Percentiles rank a stretch among this genome's conserved stretches.
phyloP scores from a whole-genome alignment of 2,797 vertebrate genomes.

The Trachops cirrhosus region DNA sequence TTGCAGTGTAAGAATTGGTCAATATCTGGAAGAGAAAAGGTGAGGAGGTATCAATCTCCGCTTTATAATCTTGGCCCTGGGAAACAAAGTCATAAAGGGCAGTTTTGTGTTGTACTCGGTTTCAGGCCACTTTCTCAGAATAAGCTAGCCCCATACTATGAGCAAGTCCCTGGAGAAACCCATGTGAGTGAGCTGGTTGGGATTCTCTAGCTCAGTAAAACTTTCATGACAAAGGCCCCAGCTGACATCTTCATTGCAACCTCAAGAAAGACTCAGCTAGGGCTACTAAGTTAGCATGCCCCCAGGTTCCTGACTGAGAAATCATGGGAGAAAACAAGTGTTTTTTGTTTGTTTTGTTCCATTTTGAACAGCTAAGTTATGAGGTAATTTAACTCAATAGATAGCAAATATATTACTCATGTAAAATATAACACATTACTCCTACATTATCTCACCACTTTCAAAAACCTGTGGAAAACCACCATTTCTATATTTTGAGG shows the following conservation, averaged over 20 bases:
- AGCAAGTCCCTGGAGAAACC: neutral
- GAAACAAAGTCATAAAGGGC: neutral
- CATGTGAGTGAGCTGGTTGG: neutral
- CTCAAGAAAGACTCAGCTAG: neutral
- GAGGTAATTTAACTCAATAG: neutral
- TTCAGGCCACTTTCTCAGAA: neutral
- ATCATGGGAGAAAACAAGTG: neutral
- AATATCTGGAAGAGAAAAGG: neutral
- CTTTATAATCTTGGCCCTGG: neutral
- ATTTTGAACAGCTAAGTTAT: neutral
- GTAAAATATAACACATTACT: neutral
- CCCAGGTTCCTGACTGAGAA: neutral
- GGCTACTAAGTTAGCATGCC: neutral
- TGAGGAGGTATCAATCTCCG: neutral
- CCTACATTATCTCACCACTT: neutral
- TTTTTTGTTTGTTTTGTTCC: neutral
- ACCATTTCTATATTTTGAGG: neutral
- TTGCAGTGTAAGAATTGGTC: neutral
- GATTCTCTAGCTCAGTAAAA: neutral
- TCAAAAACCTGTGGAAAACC: neutral
- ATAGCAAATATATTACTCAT: neutral
- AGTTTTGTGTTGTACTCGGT: neutral
- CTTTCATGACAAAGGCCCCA: neutral
- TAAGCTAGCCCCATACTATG: neutral
- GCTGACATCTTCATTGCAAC: neutral